Evolutionary conservation across 1,140 invertebrate genomes (phyloP), one percentile per base, ranked within the genome.

Genomic region (Matsumurasca onukii): DNA sequence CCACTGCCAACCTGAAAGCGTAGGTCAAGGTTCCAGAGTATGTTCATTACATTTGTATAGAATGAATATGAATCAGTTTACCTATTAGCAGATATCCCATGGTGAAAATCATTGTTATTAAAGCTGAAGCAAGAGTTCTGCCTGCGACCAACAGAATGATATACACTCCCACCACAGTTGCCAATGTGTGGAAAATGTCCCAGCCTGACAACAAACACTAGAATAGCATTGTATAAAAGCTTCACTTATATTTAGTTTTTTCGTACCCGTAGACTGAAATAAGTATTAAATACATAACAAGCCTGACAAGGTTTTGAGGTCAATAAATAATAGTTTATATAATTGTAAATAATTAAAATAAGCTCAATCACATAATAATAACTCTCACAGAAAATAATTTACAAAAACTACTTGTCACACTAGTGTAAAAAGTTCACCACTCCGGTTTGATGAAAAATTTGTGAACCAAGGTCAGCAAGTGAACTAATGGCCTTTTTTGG

Each of bases 101-200:
- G 73, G 92, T 91, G 78, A 94, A 93, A n/a, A 89, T 52, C 75
- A 95, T 92, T 13, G 87, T 86, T 9, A 89, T 71, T 5, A 84
- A 78, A 12, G 91, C 85, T n/a, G 85, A 82, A 59, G 84, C 76
- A 12, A 80, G 79, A 1, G 86, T 84, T 17, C 87, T 87, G 13
- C 88, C 83, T 17, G 87, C 75, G 20, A 85, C 20, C 68, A 80
- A 73, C 34, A 90, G 76, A n/a, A 85, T 77, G 22, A 87, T 45
- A 79, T 92, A 94, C 1, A 90, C 89, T 31, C 87, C 80, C 17
- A 87, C 57, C 25, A 92, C 83, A 20, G 91, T 87, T 30, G 87
- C 75, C 0, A 88, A 70, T 52, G 90, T 90, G 79, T 96, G 92
- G 66, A 90, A 78, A 68, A 90, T 84, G 69, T 87, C 85, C 45